Base-by-base conservation (phyloP, 2,797 vertebrate genomes). In the Lophius americanus region DNA sequence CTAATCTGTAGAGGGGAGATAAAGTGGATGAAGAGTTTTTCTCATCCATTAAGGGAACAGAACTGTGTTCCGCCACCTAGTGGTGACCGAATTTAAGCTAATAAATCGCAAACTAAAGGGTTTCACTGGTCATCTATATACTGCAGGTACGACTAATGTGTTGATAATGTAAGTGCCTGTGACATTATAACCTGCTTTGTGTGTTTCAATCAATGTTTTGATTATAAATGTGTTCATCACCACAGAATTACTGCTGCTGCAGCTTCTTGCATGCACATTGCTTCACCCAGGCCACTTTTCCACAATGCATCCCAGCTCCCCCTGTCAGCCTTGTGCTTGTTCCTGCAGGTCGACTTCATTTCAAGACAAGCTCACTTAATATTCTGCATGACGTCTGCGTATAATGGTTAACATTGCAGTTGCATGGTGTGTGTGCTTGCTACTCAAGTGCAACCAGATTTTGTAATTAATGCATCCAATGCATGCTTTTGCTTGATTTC, bases 161-260 rank as follows among this genome's bases (percentile, higher is more conserved):
- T 39, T 55, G 39, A 68, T 41, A 33, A 49, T 78, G 37, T 44
- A 42, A 55, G 64, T 50, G 68, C 51, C 83, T 88, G 89, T 93
- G 92, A 73, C 90, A 89, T 91, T 91, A 91, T 85, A 74, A 57
- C 70, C 89, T 90, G 85, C 87, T 86, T 74, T 9, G 9, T 82
- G 75, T 84, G 64, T 76, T 70, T 81, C 55, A 73, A 59, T 82
- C 51, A 67, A 5, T 74, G 56, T 88, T 58, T 82, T 48, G 11
- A 68, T 78, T 56, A 78, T 68, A 62, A 47, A 50, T 70, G 49
- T 86, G 62, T 75, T 76, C n/a, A 66, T 75, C 50, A 68, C 88
- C 70, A 75, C 76, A 60, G 75, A 54, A 64, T 75, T 35, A 62
- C 61, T 74, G 57, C 51, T 83, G 58, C 79, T 76, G 37, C 70